Evolutionary conservation across 2,888 invertebrate species (phyloP).

Genomic region (Acanthosepion lycidas): DNA sequence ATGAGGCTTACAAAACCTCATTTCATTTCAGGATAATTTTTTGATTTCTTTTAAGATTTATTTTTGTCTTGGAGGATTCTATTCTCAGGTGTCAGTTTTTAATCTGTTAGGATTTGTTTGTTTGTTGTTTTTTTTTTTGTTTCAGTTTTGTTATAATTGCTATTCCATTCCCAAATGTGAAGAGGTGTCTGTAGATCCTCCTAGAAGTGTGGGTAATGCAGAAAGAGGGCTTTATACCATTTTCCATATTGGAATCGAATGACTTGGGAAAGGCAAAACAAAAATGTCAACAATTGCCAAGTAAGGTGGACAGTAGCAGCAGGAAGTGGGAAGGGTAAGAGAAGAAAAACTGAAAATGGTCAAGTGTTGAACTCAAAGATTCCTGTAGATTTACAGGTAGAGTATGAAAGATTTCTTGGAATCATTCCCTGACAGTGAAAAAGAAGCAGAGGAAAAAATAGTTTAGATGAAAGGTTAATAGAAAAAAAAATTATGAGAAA

Average conservation of each 20-base stretch:
- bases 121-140: background rate
- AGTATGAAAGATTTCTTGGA: background rate
- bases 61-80: background rate
- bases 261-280: background rate
- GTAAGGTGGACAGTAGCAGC: slow-evolving; percentile 45
- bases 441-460: too few species aligned
- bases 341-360: too few species aligned
- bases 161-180: background rate
- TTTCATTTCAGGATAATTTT: background rate
- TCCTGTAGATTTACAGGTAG: background rate
- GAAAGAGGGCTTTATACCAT: background rate
- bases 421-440: background rate
- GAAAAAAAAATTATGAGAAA: background rate
- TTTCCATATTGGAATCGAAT: background rate
- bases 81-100: background rate
- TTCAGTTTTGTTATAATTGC: background rate
- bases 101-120: background rate
- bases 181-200: background rate
- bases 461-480: background rate
- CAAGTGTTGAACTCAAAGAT: background rate
- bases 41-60: background rate
- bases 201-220: background rate
- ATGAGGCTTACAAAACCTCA: background rate
- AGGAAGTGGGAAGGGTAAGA: background rate
- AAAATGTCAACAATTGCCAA: background rate